These are phyloP conservation scores for Dromiciops gliroides DNA, from an alignment of 2,113 vertebrate species.

Conservation along the genomic window DNA sequence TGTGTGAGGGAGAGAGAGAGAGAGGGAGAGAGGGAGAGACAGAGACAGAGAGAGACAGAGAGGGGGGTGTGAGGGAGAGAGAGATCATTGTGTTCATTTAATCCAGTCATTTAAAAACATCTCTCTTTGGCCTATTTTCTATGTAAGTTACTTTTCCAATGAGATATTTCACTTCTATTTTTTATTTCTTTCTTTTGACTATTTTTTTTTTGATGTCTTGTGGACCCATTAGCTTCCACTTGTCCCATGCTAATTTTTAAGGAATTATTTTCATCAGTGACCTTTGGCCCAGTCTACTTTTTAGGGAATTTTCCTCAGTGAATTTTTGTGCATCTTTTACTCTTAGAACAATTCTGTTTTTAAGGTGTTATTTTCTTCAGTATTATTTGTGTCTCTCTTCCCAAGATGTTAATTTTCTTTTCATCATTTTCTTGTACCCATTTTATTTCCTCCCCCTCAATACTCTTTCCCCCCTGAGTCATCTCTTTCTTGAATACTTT, in stretches of 20 bases:
- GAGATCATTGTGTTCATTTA: neutral
- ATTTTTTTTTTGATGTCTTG: neutral
- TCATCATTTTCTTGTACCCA: neutral
- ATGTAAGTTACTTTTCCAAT: neutral
- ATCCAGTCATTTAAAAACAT: neutral
- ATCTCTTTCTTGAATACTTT: too few relatives aligned
- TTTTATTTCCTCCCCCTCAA: too few relatives aligned
- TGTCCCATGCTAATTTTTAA: neutral
- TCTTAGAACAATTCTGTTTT: neutral
- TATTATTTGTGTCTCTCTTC: too few relatives aligned
- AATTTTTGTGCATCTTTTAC: neutral
- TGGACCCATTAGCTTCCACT: neutral
- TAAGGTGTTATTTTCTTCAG: neutral
- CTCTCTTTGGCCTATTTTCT: neutral
- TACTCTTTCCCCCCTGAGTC: too few relatives aligned
- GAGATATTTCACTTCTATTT: neutral
- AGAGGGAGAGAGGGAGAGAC: too few relatives aligned
- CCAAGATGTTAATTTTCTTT: neutral
- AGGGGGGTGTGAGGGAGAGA: too few relatives aligned
- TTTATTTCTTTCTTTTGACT: neutral
- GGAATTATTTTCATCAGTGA: neutral
- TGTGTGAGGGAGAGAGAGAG: too few relatives aligned
- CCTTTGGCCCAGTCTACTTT: neutral
- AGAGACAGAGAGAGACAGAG: too few relatives aligned
- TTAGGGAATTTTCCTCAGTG: neutral